Evolutionary conservation across 2,888 invertebrate genomes (phyloP).

Genomic region (Zaprionus lineosus): DNA sequence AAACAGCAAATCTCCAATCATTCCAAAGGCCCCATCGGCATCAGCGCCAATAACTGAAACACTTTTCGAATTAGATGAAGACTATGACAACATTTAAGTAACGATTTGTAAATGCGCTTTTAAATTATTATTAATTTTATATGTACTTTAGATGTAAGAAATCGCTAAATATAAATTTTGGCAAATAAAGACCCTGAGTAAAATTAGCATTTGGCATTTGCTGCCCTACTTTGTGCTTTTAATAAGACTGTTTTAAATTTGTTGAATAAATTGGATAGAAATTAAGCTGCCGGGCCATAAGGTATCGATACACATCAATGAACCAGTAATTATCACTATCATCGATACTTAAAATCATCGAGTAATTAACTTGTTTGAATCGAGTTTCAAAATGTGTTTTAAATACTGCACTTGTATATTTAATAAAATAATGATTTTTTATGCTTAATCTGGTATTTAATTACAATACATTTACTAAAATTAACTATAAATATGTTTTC

Average conservation of each 20-base stretch:
- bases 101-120: slow-evolving; percentile 50
- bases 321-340: no score
- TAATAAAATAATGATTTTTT: slow-evolving; percentile 40
- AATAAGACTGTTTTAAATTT: no score
- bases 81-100: slow-evolving; percentile 83
- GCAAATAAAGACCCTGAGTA: slow-evolving; percentile 39
- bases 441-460: slow-evolving; percentile 17
- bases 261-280: no score
- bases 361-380: no score
- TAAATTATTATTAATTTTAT: slow-evolving; percentile 68
- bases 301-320: no score
- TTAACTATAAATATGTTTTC: slow-evolving; percentile 56
- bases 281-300: no score
- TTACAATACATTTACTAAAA: slow-evolving; percentile 49
- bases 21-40: slow-evolving; percentile 60
- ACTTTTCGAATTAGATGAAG: slow-evolving; percentile 82
- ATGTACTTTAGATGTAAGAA: slow-evolving; percentile 54
- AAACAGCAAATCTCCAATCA: slow-evolving; percentile 57
- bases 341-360: no score
- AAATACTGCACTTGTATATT: slow-evolving; percentile 56
- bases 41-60: slow-evolving; percentile 62
- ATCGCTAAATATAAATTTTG: slow-evolving; percentile 22
- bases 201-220: no score
- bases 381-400: slow-evolving; percentile 6
- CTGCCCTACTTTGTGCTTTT: no score